Percentiles rank a stretch among this genome's conserved stretches.
Conservation (phyloP, 2,113 vertebrate genomes). For the Chloropsis hardwickii region DNA sequence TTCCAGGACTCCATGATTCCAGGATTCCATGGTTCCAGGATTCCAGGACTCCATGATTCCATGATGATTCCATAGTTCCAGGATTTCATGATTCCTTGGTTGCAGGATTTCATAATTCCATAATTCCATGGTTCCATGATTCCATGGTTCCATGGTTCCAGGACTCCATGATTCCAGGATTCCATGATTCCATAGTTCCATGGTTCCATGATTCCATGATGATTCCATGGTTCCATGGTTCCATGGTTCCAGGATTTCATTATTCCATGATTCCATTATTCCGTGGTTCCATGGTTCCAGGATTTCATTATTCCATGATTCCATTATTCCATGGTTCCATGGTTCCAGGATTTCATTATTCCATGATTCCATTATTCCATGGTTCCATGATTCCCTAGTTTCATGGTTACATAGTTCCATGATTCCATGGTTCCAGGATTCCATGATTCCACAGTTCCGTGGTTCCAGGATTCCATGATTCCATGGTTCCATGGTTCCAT, state of each 20-base stretch:
- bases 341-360: accelerated
- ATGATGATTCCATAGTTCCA: background rate
- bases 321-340: too few relatives aligned
- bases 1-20: background rate
- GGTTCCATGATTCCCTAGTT: accelerated
- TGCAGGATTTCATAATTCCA: accelerated
- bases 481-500: accelerated
- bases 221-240: too few relatives aligned
- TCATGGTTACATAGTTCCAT: too few relatives aligned
- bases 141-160: background rate
- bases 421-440: accelerated
- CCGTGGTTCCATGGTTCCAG: accelerated
- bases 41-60: background rate
- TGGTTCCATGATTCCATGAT: accelerated
- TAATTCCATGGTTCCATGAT: accelerated
- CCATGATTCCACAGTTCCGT: background rate
- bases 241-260: accelerated
- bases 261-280: accelerated
- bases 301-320: accelerated
- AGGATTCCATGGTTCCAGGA: accelerated
- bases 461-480: accelerated
- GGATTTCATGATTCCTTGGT: background rate
- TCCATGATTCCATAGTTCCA: background rate
- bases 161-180: accelerated
- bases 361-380: background rate